A percentile compares a stretch with the other conserved stretches of the same genome.
Conservation (phyloP, 92 coral and sea anemone genomes). For the Palythoa heliodiscus region DNA sequence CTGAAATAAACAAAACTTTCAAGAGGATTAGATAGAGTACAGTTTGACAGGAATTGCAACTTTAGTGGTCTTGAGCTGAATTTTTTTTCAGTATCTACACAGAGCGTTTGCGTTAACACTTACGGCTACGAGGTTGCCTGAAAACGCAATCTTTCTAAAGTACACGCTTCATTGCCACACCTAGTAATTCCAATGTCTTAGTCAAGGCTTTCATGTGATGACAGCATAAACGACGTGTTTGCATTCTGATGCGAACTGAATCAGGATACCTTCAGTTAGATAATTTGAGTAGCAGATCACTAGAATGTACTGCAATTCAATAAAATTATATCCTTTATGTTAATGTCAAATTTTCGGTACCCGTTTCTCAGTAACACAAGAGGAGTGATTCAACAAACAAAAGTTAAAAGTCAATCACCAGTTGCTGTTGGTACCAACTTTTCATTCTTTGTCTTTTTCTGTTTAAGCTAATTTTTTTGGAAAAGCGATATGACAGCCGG, state of each 20-base stretch:
- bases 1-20: constrained; percentile 25
- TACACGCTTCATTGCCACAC: constrained; percentile 9
- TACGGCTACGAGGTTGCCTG: background rate
- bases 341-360: constrained; percentile 27
- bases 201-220: constrained; percentile 4
- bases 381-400: constrained; percentile 31
- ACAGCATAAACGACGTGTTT: background rate
- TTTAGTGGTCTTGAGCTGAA: background rate
- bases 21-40: background rate
- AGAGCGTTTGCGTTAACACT: background rate
- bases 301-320: background rate
- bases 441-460: background rate
- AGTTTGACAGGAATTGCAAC: background rate
- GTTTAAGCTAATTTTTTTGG: background rate
- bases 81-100: background rate
- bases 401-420: constrained; percentile 28
- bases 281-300: background rate
- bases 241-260: background rate
- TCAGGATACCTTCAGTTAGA: background rate
- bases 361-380: constrained; percentile 25
- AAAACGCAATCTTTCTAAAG: background rate
- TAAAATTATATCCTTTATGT: background rate
- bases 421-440: constrained; percentile 27
- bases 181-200: constrained; percentile 6
- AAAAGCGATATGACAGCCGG: background rate